Base-by-base conservation (phyloP, 2,797 vertebrate species). In the Heteromormyrus szaboi region DNA sequence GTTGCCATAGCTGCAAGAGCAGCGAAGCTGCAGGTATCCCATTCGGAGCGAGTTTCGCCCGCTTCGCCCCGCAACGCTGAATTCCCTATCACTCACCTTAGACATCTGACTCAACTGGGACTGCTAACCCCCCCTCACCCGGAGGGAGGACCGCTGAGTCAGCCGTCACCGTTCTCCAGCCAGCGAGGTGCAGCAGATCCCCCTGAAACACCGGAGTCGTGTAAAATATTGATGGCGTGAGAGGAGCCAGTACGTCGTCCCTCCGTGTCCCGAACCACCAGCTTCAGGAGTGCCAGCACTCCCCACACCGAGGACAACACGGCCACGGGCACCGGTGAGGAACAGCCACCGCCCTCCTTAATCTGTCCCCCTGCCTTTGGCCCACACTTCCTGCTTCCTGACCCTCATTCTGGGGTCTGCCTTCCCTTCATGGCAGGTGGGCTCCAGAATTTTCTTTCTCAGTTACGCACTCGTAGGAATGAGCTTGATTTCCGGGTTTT, bases 271-370 rank as follows among this genome's bases (percentile, higher is more conserved):
- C 97, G 97, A 14, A 90, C 93, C 84, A 93, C 95, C 0, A 95
- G 95, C 59, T 91, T 94, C 93, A 96, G 97, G 91, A 97, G 95
- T 25, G 94, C 93, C 54, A 87, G 92, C 91, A 95, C 95, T 56
- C 96, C 96, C 0, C 3, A 93, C 90, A 90, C 96, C 92, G 95
- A 93, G 90, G 94, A 94, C 93, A 97, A 94, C 37, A 93, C 96
- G 89, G 94, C 97, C 90, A 94, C 93, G 85, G 96, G 96, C 90
- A 89, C 94, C 87, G 97, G 98, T 99, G 96, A 97, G 92, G 19
- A 22, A 12, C 79, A 46, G 41, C 41, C 41, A 2, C 46, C 8
- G 8, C 41, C 11, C 87, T 83, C 19, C 19, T 46, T 65, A 41
- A 12, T 12, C 33, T 22, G 19, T 22, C 41, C 59, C 37, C 3